Conservation (phyloP, 1,140 invertebrate species). For the Drosophila azteca region DNA sequence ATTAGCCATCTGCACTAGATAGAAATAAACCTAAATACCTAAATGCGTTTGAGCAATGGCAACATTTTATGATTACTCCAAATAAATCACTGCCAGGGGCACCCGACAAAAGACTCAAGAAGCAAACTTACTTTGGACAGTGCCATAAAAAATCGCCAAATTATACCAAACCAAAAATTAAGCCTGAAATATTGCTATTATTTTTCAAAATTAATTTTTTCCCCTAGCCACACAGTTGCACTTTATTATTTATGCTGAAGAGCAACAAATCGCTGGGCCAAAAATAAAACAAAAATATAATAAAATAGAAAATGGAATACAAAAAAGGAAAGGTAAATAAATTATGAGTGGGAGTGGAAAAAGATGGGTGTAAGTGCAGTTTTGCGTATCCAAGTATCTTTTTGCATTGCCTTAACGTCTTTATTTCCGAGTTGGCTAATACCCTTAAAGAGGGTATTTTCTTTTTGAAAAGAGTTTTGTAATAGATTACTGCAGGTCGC, state of each 20-base stretch:
- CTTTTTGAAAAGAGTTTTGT: no score
- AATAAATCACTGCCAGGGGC: constrained; percentile 59
- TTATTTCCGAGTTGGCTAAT: constrained; percentile 46
- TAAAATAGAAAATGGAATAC: constrained; percentile 33
- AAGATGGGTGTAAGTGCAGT: constrained; percentile 53
- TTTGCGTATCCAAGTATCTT: constrained; percentile 60
- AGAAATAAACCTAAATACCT: constrained; percentile 30
- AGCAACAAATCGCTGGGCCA: constrained; percentile 57
- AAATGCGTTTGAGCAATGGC: constrained; percentile 20
- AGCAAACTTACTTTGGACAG: constrained; percentile 43
- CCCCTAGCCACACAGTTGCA: constrained; percentile 16
- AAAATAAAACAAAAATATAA: constrained; percentile 16
- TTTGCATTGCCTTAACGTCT: constrained; percentile 52
- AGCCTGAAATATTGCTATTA: constrained; percentile 25
- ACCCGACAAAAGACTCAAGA: constrained; percentile 70
- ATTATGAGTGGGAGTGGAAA: constrained; percentile 37
- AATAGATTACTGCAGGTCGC: no score
- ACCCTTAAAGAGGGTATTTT: no score
- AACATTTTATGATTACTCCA: constrained; percentile 58
- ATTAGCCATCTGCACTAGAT: background rate
- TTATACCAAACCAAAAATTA: constrained; percentile 35
- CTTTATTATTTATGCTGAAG: constrained; percentile 42
- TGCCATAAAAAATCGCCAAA: constrained; percentile 41
- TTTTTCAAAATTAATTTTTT: constrained; percentile 34
- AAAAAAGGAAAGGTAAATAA: constrained; percentile 35